Percentiles rank a stretch among this genome's conserved stretches.
Evolutionary conservation across 2,797 vertebrate species (phyloP).

Genomic region (Acridotheres tristis): DNA sequence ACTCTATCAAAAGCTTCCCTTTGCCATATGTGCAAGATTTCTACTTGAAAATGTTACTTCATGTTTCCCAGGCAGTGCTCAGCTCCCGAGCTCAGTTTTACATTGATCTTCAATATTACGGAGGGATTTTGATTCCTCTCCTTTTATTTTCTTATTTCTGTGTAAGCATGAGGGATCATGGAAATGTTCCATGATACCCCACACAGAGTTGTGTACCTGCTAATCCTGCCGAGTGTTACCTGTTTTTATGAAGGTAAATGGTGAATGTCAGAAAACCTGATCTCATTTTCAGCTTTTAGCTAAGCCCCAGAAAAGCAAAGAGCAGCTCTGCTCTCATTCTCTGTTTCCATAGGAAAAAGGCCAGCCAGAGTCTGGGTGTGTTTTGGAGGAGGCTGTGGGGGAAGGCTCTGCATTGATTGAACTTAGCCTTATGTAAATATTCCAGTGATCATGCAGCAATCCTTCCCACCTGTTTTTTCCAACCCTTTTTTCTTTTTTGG

Average conservation of each 20-base stretch:
- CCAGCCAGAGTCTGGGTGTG: conserved; percentile 50
- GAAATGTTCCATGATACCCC: not conserved
- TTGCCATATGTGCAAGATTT: conserved; percentile 21
- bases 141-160: not conserved
- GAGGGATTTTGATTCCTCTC: not conserved
- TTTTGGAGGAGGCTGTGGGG: conserved; percentile 60
- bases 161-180: not conserved
- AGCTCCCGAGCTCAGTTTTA: not conserved
- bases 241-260: not conserved
- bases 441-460: not conserved
- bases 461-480: not conserved
- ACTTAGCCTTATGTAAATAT: conserved; percentile 43
- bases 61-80: not conserved
- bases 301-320: conserved; percentile 23
- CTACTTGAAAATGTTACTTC: conserved; percentile 15
- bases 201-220: not conserved
- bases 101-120: not conserved
- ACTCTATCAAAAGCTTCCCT: conserved; percentile 15
- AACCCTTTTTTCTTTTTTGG: not conserved
- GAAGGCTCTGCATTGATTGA: conserved; percentile 38
- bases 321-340: conserved; percentile 45
- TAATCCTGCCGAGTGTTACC: not conserved
- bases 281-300: conserved; percentile 45
- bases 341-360: conserved; percentile 56
- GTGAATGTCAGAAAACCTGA: not conserved